phyloP scores from a whole-genome alignment of 2,797 vertebrate species.

The Tiaroga cobitis region DNA sequence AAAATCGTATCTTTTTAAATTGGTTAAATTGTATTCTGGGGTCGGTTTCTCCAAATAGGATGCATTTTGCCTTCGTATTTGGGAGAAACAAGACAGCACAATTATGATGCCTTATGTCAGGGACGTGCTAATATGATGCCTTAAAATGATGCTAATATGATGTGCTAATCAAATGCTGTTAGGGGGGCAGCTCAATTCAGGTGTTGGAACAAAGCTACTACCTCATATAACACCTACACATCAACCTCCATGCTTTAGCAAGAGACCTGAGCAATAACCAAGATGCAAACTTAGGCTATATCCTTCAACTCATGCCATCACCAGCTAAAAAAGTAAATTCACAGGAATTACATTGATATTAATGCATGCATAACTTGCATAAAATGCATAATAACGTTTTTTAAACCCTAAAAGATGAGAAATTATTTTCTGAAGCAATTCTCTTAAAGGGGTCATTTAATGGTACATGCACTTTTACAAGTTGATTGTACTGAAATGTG shows the following conservation, averaged over 20 bases:
- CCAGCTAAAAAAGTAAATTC: neutral
- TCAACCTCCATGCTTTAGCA: neutral
- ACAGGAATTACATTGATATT: neutral
- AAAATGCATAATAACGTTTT: neutral
- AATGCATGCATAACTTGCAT: neutral
- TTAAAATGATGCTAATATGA: neutral
- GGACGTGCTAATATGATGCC: neutral
- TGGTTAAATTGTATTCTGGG: neutral
- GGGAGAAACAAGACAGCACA: neutral
- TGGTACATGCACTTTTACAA: too few relatives aligned
- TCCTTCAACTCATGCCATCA: neutral
- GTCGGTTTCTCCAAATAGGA: neutral
- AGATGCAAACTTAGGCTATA: neutral
- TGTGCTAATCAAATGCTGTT: neutral
- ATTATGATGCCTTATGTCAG: neutral
- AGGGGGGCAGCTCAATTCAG: neutral
- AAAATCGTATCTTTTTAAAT: neutral
- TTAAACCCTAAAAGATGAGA: neutral
- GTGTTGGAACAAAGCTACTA: neutral
- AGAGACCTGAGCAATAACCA: neutral
- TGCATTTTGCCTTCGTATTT: neutral
- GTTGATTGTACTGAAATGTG: too few relatives aligned
- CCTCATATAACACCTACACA: slow-evolving; percentile 1
- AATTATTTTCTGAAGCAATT: neutral
- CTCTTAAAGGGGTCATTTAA: too few relatives aligned